Percentiles rank a stretch among this genome's conserved stretches.
Evolutionary conservation across 2,113 vertebrate species (phyloP).

Genomic region (Aepyceros melampus): DNA sequence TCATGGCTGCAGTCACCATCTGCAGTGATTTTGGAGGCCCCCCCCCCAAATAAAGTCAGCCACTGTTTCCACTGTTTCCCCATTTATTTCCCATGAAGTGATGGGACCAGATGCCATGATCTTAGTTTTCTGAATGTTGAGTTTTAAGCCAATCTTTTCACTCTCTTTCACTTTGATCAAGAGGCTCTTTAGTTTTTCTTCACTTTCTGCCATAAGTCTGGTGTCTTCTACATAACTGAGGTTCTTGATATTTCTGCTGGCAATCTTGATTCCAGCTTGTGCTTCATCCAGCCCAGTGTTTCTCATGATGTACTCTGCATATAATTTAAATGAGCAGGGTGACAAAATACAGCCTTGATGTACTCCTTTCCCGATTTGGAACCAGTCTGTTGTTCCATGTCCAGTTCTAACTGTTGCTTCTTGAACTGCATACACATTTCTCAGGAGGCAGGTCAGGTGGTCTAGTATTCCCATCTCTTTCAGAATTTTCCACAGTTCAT

Average conservation of each 20-base stretch:
- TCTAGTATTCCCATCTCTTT: neutral
- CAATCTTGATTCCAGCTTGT: neutral
- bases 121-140: neutral
- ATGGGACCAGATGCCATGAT: neutral
- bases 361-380: neutral
- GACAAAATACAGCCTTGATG: neutral
- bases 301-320: neutral
- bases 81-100: neutral
- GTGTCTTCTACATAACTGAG: neutral
- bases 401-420: neutral
- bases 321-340: neutral
- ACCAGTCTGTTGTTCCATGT: neutral
- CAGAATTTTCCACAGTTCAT: neutral
- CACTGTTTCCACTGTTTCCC: neutral
- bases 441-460: neutral
- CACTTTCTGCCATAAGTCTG: neutral
- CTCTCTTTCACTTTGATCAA: neutral
- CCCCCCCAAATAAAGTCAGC: neutral
- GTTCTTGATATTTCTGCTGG: neutral
- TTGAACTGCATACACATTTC: neutral
- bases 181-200: neutral
- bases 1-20: neutral
- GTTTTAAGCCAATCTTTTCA: neutral
- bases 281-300: neutral
- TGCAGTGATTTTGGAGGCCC: neutral